Evolutionary conservation across 2,113 vertebrate genomes (phyloP), one percentile per base, ranked within the genome.

Genomic region (Ahaetulla prasina): DNA sequence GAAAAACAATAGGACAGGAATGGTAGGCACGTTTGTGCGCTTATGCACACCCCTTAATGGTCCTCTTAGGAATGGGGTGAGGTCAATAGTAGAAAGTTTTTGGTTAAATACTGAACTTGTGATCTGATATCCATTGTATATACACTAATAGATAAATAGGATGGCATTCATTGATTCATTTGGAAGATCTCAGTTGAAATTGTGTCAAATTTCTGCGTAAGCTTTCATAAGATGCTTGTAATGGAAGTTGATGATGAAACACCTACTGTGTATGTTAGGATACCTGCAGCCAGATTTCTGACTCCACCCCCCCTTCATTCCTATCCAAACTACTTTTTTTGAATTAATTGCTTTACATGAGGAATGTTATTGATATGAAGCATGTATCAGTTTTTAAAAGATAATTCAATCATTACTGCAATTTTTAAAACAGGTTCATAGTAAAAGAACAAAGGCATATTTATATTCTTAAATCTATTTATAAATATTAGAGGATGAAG

Each of bases 391-490:
- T 20, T 47, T 84, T 55, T 52, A 68, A 54, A 86, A 20, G 12
- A 84, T 8, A 12, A 68, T 68, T 87, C 8, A 35, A 55, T 84
- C 25, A 47, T 50, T 91, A 45, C 52, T 49, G 55, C 20, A 8
- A 89, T 94, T 95, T 94, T 94, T 0, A 95, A 96, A 91, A 1
- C 80, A 49, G 57, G 4, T 97, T 96, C 94, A 68, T 97, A 96
- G 90, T 96, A 97, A 97, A 97, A 97, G 57, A 95, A 95, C 47
- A 68, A 92, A 92, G 47, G 94, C 89, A 60, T 93, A 88, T 80
- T 49, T 93, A 86, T 93, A 87, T 23, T 90, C 8, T 91, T 90
- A 1, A 22, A 25, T 91, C 89, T 80, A 86, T 30, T 94, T 4
- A 14, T 84, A 2, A 63, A 93, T 92, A 49, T 55, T 57, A 91